Conservation (phyloP, 2,797 vertebrate genomes). For the Hippoglossus hippoglossus region DNA sequence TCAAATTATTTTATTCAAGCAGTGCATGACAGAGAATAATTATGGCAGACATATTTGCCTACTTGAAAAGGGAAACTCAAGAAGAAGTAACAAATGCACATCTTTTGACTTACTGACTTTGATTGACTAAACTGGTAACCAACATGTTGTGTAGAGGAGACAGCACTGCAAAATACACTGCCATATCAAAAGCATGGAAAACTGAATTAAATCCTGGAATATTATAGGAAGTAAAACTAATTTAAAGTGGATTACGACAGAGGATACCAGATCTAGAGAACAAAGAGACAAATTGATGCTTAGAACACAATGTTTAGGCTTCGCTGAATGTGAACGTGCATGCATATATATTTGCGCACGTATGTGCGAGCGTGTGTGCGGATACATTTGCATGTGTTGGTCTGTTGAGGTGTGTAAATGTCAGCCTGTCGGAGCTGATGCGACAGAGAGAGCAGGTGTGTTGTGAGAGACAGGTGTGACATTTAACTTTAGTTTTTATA, state of each 20-base stretch:
- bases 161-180: no score
- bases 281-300: neutral
- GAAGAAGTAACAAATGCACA: neutral
- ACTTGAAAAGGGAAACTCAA: no score
- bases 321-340: slow-evolving; percentile 6
- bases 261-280: neutral
- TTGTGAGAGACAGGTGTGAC: slow-evolving; percentile 85
- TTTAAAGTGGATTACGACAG: neutral
- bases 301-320: slow-evolving; percentile 4
- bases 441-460: slow-evolving; percentile 75
- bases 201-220: neutral
- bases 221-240: neutral
- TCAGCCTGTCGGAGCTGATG: slow-evolving; percentile 75
- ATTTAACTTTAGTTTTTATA: slow-evolving; percentile 84
- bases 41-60: neutral
- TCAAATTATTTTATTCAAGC: neutral
- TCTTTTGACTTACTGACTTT: neutral
- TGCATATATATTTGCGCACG: neutral
- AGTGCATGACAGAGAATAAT: no score
- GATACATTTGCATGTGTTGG: slow-evolving; percentile 40
- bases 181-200: neutral
- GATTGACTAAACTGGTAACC: no score
- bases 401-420: slow-evolving; percentile 79
- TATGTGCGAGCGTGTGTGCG: slow-evolving; percentile 5
- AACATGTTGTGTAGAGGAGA: no score